A percentile compares a stretch with the other conserved stretches of the same genome.
Conservation (phyloP, 2,113 vertebrate species). For the Tauraco erythrolophus region DNA sequence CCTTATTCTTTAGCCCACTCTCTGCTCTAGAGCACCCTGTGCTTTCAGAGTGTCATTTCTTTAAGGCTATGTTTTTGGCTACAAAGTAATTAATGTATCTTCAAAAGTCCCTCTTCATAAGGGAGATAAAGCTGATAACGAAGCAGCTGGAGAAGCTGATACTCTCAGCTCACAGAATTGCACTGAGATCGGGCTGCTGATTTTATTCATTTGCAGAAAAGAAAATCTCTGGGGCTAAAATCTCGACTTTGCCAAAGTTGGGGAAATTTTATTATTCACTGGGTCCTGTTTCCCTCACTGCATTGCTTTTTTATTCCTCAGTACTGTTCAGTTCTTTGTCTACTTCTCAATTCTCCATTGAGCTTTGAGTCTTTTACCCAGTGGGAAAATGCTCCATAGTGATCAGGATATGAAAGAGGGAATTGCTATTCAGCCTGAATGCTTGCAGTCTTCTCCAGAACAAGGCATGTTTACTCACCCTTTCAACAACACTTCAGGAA, state of each 20-base stretch:
- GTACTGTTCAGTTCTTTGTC: background rate
- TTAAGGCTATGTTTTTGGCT: background rate
- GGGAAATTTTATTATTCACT: background rate
- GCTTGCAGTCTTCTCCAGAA: background rate
- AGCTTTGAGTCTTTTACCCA: background rate
- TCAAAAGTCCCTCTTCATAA: background rate
- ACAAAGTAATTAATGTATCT: background rate
- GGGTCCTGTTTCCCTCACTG: background rate
- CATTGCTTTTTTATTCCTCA: background rate
- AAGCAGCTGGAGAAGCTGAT: no score
- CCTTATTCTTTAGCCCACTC: background rate
- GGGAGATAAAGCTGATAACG: background rate
- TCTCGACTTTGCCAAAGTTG: background rate
- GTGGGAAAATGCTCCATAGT: background rate
- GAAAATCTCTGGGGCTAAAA: background rate
- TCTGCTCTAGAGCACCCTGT: background rate
- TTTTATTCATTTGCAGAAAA: background rate
- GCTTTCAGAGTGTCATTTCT: background rate
- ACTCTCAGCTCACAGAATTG: background rate
- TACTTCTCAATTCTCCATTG: background rate
- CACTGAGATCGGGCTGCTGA: background rate
- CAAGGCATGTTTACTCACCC: background rate
- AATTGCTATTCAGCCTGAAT: conserved; percentile 4
- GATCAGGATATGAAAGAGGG: background rate
- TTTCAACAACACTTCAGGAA: conserved; percentile 2